Conservation (phyloP, 2,888 invertebrate genomes). For the Lysandra coridon region DNA sequence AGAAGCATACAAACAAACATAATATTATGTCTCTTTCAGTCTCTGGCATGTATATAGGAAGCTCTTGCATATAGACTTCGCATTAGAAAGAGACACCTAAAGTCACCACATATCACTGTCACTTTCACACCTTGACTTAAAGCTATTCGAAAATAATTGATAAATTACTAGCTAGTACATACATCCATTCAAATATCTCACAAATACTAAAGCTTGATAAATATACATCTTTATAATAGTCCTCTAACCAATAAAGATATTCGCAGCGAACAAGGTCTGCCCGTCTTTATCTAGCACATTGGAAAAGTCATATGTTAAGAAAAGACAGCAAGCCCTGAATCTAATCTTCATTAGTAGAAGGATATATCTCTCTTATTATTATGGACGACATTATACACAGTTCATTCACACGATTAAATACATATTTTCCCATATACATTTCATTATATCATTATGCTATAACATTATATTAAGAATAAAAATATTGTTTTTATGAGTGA, state of each 20-base stretch:
- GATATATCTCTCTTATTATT: neutral
- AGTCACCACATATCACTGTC: neutral
- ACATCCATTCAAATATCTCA: neutral
- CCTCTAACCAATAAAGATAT: too few relatives aligned
- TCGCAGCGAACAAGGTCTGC: too few relatives aligned
- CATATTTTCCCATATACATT: neutral
- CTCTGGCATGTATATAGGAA: neutral
- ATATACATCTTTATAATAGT: neutral
- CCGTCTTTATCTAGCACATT: too few relatives aligned
- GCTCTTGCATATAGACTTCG: neutral
- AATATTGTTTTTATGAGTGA: neutral
- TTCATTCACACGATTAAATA: neutral
- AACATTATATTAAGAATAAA: neutral
- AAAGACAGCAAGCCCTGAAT: too few relatives aligned
- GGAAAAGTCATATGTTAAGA: too few relatives aligned
- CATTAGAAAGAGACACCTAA: neutral
- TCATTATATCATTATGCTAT: neutral
- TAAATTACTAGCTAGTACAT: neutral
- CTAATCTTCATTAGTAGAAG: too few relatives aligned
- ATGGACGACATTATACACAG: constrained; percentile 19
- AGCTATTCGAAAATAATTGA: neutral
- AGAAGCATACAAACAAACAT: neutral
- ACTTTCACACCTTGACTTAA: neutral
- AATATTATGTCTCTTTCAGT: neutral
- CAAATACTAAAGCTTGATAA: constrained; percentile 13